Percentiles rank a stretch among this genome's conserved stretches.
phyloP scores from a whole-genome alignment of 2,113 vertebrate genomes.

The Phoenicopterus ruber region DNA sequence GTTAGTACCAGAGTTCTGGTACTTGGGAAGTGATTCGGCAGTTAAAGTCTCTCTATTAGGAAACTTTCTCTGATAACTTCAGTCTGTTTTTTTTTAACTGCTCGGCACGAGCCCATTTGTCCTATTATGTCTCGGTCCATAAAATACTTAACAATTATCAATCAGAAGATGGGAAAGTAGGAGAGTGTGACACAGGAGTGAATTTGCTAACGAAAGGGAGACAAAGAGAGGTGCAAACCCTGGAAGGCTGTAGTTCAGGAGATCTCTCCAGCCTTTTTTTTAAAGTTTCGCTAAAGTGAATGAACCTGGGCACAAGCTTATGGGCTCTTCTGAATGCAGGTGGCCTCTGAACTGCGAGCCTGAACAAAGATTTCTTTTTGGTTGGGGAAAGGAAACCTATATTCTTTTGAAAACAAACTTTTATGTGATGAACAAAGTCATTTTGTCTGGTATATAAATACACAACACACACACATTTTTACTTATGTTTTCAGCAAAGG shows the following conservation, averaged over 20 bases:
- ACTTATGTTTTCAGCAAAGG: neutral
- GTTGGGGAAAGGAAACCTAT: neutral
- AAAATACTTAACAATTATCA: neutral
- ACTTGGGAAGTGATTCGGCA: neutral
- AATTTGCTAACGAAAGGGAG: neutral
- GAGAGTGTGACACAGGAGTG: neutral
- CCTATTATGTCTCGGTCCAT: neutral
- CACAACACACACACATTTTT: neutral
- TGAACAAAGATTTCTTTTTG: neutral
- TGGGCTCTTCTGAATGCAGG: neutral
- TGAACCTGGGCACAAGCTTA: neutral
- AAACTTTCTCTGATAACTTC: neutral
- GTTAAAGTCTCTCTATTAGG: neutral
- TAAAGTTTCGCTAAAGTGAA: neutral
- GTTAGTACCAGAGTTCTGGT: neutral
- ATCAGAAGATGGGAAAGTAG: neutral
- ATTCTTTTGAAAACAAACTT: neutral
- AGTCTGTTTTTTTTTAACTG: neutral
- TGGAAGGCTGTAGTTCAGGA: neutral
- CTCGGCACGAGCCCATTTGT: neutral
- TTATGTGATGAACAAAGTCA: neutral
- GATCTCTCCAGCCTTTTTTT: neutral
- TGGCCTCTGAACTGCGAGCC: neutral
- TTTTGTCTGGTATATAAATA: neutral
- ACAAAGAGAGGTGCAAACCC: neutral